phyloP scores from a whole-genome alignment of 2,113 vertebrate genomes.

The Brachirus orientalis region DNA sequence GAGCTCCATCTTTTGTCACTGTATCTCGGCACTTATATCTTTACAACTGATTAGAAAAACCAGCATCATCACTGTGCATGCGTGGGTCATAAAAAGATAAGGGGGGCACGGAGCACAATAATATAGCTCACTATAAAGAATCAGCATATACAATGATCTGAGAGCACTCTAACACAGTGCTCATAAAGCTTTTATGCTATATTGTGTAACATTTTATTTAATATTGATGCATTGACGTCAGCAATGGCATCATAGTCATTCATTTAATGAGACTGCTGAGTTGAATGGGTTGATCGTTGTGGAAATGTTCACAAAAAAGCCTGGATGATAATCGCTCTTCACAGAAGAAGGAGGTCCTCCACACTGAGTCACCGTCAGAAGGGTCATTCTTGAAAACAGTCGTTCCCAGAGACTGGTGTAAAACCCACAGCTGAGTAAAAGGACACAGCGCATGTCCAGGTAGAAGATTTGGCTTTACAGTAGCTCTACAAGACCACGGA shows the following conservation, averaged over 20 bases:
- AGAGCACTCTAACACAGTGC: no score
- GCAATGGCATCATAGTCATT: background rate
- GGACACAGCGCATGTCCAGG: no score
- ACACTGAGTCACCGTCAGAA: conserved; percentile 1
- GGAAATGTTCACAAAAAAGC: background rate
- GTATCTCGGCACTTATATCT: background rate
- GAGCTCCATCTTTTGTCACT: background rate
- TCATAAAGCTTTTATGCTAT: no score
- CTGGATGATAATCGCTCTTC: background rate
- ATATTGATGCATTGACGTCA: background rate
- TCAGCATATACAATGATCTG: no score
- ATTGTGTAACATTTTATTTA: background rate
- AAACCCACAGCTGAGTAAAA: background rate
- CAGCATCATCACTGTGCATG: no score
- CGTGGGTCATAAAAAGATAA: no score
- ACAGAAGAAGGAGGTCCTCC: background rate
- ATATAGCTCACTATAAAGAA: background rate
- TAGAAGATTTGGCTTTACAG: no score
- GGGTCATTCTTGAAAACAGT: background rate
- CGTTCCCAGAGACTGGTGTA: background rate
- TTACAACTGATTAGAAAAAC: no score
- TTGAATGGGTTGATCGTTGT: background rate
- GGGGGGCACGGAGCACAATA: no score
- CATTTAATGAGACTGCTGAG: background rate
- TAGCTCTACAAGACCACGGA: no score